These are phyloP conservation scores for Camponotus fellah DNA, from an alignment of 2,888 invertebrate genomes.

Conservation along the genomic window DNA sequence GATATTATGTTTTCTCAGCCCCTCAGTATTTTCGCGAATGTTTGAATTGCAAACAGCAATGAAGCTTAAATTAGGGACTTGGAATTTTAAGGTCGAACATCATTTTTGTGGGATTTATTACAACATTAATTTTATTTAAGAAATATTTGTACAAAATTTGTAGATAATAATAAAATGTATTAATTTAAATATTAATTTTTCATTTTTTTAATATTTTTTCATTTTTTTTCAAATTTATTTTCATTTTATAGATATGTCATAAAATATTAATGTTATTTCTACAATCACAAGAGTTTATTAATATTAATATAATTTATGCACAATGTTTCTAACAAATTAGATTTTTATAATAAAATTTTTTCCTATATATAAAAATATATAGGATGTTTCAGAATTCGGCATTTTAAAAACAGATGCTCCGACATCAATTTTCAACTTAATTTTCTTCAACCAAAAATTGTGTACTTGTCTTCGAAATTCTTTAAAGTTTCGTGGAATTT, in stretches of 20 bases:
- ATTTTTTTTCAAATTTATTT: no score
- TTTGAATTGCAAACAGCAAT: background rate
- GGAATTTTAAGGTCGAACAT: background rate
- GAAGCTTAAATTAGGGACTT: conserved; percentile 2
- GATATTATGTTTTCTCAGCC: background rate
- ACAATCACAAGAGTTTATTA: background rate
- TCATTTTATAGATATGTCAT: background rate
- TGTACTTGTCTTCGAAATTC: background rate
- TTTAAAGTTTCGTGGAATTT: background rate
- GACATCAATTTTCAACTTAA: background rate
- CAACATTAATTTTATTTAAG: background rate
- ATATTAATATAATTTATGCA: conserved; percentile 5
- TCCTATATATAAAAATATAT: no score
- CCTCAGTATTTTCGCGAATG: background rate
- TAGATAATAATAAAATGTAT: background rate
- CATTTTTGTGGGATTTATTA: background rate
- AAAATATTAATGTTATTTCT: background rate
- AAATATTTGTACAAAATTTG: background rate
- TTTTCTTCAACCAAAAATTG: background rate
- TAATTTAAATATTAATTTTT: background rate
- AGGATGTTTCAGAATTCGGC: background rate
- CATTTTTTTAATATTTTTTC: no score
- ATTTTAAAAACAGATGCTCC: background rate
- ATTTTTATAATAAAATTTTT: no score
- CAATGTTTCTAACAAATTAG: background rate